These are phyloP conservation scores for Diachasma alloeum DNA, from an alignment of 1,140 invertebrate genomes.

Conservation along the genomic window DNA sequence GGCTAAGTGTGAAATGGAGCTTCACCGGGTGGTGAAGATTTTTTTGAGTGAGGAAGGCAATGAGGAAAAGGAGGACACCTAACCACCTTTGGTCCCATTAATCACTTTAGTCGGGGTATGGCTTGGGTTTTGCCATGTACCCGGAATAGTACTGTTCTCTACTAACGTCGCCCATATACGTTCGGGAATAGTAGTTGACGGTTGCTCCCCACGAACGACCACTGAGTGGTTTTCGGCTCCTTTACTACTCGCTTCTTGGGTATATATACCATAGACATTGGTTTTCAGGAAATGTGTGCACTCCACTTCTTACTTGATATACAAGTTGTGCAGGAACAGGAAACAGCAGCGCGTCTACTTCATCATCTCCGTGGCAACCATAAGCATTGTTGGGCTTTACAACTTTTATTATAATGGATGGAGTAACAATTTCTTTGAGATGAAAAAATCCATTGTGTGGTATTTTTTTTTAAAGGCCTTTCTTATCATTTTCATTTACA, in stretches of 20 bases:
- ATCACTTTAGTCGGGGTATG: conserved; percentile 48
- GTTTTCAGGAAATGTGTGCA: background rate
- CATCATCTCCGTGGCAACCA: background rate
- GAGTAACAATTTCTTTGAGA: no score
- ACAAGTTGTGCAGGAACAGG: background rate
- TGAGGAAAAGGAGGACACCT: conserved; percentile 26
- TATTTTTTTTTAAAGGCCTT: background rate
- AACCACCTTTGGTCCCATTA: conserved; percentile 37
- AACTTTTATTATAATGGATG: no score
- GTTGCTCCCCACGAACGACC: conserved; percentile 5
- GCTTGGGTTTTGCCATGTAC: conserved; percentile 28
- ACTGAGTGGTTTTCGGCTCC: conserved; percentile 28
- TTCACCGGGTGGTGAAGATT: background rate
- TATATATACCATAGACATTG: conserved; percentile 1
- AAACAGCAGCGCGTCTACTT: conserved; percentile 16
- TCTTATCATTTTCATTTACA: background rate
- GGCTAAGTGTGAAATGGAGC: conserved; percentile 4
- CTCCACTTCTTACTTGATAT: background rate
- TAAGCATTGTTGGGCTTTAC: background rate
- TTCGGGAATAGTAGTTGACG: conserved; percentile 1
- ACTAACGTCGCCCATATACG: conserved; percentile 15
- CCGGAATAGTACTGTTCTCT: conserved; percentile 16
- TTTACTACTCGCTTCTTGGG: background rate
- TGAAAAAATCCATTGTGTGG: no score
- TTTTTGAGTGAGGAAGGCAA: conserved; percentile 6